Base-by-base conservation (phyloP, 2,113 vertebrate species). In the Ivindomyrus marchei region DNA sequence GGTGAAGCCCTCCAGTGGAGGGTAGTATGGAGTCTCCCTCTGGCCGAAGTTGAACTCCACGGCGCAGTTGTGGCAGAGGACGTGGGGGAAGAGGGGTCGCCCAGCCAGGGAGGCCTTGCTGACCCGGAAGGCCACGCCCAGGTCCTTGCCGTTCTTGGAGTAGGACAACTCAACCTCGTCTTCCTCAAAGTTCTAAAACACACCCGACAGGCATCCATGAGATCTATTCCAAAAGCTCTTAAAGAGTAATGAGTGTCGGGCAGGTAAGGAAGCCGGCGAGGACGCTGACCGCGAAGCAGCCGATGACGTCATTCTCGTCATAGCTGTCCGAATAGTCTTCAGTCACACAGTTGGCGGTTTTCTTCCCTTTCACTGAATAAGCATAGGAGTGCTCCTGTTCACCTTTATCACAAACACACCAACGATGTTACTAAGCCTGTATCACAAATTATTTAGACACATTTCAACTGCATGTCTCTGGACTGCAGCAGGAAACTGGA, bases 41-140 rank as follows among this genome's bases (percentile, higher is more conserved):
- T 99, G 98, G 90, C 98, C 98, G 83, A 99, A 99, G 95, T 99
- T 99, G 93, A 99, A 99, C 92, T 99, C 98, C 91, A 99, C 98
- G 0, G 98, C 97, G 89, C 98, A 99, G 93, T 99, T 99, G 96
- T 98, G 98, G 93, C 98, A 99, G 88, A 99, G 97, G 94, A 99
- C 97, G n/a, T 99, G 98, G 0, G 98, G 98, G 91, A 98, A 99
- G 3, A 99, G 96, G 1, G 97, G 94, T 58, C 96, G 95, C 49
- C 90, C 97, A 5, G 95, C 95, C 90, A 99, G 95, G 85, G 94
- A 92, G 39, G 97, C 97, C 94, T 99, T 99, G 91, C 90, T 95
- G 90, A 98, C 94, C 92, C 97, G 97, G 94, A 99, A 99, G 2
- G 98, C 98, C 52, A 97, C 93, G 11, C 96, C 95, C 52, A 98